A percentile compares a stretch with the other conserved stretches of the same genome.
Conservation (phyloP, 2,888 invertebrate species). For the Noctua janthina region DNA sequence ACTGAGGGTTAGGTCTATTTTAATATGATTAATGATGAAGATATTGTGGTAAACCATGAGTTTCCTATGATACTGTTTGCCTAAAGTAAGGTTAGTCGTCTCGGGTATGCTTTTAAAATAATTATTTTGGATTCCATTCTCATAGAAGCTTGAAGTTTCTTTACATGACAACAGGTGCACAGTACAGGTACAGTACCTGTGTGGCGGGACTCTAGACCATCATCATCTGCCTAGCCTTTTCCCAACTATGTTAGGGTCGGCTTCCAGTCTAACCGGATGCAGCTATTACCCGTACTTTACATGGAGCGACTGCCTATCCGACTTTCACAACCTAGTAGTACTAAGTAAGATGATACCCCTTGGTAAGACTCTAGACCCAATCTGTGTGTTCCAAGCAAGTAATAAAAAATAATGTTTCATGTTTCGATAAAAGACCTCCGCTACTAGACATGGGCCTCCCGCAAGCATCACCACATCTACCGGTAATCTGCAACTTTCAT, state of each 20-base stretch:
- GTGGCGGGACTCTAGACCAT: neutral
- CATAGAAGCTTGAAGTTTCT: neutral
- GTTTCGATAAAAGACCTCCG: neutral
- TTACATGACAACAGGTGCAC: neutral
- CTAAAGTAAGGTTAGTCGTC: too few species aligned
- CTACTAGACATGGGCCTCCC: too few species aligned
- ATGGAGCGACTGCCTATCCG: too few species aligned
- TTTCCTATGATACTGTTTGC: neutral
- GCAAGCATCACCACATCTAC: too few species aligned
- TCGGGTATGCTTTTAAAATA: neutral
- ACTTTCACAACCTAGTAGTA: too few species aligned
- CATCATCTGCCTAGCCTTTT: too few species aligned
- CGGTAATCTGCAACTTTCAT: too few species aligned
- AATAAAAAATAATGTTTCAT: neutral
- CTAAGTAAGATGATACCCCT: too few species aligned
- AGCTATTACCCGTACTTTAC: too few species aligned
- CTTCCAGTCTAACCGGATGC: too few species aligned
- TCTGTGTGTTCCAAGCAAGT: neutral
- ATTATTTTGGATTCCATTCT: neutral
- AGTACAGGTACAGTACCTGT: neutral
- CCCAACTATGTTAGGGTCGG: too few species aligned
- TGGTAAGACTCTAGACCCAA: too few species aligned
- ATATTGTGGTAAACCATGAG: neutral
- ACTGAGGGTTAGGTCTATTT: conserved; percentile 37
- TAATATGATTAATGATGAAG: conserved; percentile 55